These are phyloP conservation scores for Athetis lepigone DNA, from an alignment of 2,888 invertebrate species.

Conservation along the genomic window DNA sequence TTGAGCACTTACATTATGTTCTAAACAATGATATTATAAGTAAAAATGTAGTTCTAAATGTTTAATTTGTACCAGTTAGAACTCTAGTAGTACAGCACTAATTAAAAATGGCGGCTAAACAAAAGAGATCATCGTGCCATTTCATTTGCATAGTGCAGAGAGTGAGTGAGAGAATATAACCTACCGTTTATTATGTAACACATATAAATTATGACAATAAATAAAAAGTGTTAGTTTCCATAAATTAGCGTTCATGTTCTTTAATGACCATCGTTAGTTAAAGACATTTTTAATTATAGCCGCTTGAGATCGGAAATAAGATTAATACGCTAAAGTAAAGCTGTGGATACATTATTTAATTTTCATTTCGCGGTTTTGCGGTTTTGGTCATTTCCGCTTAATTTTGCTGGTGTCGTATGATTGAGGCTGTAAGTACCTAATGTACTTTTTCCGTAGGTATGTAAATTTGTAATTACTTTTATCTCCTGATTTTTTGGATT, in stretches of 20 bases:
- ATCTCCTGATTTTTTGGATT: background rate
- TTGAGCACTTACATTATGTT: too few species aligned
- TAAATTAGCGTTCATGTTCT: conserved; percentile 35
- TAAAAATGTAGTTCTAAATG: too few species aligned
- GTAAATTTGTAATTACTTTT: background rate
- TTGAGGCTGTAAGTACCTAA: background rate
- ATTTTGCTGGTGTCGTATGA: background rate
- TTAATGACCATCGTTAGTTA: conserved; percentile 21
- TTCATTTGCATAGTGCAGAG: background rate
- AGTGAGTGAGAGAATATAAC: background rate
- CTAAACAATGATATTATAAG: too few species aligned
- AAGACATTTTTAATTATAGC: conserved; percentile 43
- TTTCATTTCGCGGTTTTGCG: background rate
- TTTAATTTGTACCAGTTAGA: too few species aligned
- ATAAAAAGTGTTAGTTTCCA: conserved; percentile 18
- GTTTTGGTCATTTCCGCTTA: conserved; percentile 19
- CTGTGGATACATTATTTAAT: background rate
- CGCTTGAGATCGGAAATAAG: conserved; percentile 16
- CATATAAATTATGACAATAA: conserved; percentile 4
- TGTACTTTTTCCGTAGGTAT: background rate
- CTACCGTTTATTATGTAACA: background rate
- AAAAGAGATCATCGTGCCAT: background rate
- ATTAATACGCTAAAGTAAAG: conserved; percentile 39
- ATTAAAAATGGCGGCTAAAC: background rate
- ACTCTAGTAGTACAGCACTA: too few species aligned